Conservation (phyloP, 2,113 vertebrate genomes). For the Muntiacus muntjak region DNA sequence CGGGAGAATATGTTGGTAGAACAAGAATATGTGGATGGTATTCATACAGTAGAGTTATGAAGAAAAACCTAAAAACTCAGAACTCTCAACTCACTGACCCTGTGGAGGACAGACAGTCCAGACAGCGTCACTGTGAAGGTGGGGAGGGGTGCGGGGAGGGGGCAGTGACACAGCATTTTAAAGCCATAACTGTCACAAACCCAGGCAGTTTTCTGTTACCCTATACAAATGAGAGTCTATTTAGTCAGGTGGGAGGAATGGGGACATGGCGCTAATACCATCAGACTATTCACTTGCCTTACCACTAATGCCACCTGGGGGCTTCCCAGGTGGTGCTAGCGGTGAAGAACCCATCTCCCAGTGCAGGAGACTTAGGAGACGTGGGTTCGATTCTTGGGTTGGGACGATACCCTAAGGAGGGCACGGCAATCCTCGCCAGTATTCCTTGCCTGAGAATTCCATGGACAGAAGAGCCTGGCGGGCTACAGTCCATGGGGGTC, state of each 20-base stretch:
- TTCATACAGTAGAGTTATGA: fast-evolving
- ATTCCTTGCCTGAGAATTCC: neutral
- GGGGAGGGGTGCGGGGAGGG: fast-evolving
- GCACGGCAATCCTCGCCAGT: neutral
- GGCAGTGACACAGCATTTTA: fast-evolving
- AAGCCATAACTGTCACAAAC: fast-evolving
- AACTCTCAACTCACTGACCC: neutral
- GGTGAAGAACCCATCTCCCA: neutral
- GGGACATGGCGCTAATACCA: neutral
- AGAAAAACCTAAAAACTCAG: neutral
- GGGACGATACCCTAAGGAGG: neutral
- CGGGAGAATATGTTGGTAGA: neutral
- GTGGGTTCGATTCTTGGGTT: neutral
- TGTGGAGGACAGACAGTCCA: fast-evolving
- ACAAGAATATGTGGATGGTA: neutral
- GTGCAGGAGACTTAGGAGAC: neutral
- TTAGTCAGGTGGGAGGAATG: neutral
- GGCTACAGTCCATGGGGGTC: neutral
- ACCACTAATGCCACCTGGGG: neutral
- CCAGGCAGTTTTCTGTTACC: fast-evolving
- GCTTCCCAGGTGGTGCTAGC: neutral
- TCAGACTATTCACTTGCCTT: neutral
- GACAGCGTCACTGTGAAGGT: fast-evolving
- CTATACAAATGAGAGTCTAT: neutral
- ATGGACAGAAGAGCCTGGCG: neutral